Conservation (phyloP, 2,797 vertebrate genomes). For the Acrossocheilus fasciatus region DNA sequence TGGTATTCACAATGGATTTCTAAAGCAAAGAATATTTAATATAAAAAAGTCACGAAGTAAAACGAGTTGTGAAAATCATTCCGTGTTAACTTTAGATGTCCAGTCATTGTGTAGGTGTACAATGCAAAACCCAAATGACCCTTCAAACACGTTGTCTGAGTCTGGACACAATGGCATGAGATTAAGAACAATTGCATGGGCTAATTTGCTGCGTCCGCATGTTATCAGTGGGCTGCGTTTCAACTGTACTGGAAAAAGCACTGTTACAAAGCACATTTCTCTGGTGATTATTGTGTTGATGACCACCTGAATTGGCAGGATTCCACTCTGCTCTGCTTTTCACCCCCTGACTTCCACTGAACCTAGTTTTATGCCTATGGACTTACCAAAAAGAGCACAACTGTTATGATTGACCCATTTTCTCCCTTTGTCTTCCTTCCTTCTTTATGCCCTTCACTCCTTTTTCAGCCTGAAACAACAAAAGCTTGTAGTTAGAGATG, state of each 20-base stretch:
- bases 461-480: constrained; percentile 75
- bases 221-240: neutral
- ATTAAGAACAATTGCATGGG: constrained; percentile 31
- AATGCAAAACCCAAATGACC: neutral
- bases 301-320: neutral
- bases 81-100: neutral
- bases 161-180: constrained; percentile 23
- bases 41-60: neutral
- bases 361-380: neutral
- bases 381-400: constrained; percentile 69
- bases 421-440: constrained; percentile 85
- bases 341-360: neutral
- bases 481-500: neutral
- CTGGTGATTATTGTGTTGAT: constrained; percentile 18
- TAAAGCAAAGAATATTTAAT: neutral
- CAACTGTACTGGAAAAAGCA: constrained; percentile 27
- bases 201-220: constrained; percentile 46
- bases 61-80: neutral
- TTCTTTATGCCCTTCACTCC: constrained; percentile 87
- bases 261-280: constrained; percentile 35
- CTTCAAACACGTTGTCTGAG: constrained; percentile 26
- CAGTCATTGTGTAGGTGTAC: neutral
- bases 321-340: neutral
- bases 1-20: neutral
- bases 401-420: constrained; percentile 91